Evolutionary conservation across 1,140 invertebrate species (phyloP).

Genomic region (Theocolax elegans): DNA sequence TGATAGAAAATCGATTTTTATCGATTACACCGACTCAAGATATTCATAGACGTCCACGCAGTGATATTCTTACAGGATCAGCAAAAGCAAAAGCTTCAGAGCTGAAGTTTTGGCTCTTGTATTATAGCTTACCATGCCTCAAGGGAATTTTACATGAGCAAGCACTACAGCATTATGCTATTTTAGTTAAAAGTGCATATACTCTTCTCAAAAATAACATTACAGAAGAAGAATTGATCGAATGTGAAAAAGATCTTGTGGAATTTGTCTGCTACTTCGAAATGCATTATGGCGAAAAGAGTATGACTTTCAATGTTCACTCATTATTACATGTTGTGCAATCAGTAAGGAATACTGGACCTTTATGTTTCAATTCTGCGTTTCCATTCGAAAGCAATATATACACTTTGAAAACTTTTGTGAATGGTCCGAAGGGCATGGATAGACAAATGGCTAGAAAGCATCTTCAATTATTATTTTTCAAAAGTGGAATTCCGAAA

Average conservation of each 20-base stretch:
- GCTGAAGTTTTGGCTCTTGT: slow-evolving; percentile 45
- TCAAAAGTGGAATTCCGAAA: too few species aligned
- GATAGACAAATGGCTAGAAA: slow-evolving; percentile 42
- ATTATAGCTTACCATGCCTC: slow-evolving; percentile 45
- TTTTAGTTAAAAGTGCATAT: slow-evolving; percentile 39
- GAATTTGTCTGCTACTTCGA: slow-evolving; percentile 42
- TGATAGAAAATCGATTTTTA: background rate
- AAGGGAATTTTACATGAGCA: slow-evolving; percentile 32
- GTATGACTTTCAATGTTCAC: slow-evolving; percentile 45
- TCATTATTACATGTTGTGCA: slow-evolving; percentile 36
- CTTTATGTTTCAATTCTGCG: slow-evolving; percentile 45
- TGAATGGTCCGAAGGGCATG: slow-evolving; percentile 41
- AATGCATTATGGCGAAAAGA: slow-evolving; percentile 34
- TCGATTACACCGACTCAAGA: background rate
- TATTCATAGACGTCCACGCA: background rate
- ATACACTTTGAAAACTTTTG: slow-evolving; percentile 36
- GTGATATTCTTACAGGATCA: background rate
- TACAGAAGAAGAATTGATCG: slow-evolving; percentile 31
- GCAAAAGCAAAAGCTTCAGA: slow-evolving; percentile 1
- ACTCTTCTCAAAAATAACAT: slow-evolving; percentile 35
- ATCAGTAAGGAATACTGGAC: slow-evolving; percentile 40
- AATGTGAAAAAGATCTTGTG: slow-evolving; percentile 43
- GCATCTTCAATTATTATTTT: slow-evolving; percentile 13
- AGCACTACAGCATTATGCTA: slow-evolving; percentile 39
- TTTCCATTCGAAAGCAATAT: slow-evolving; percentile 45